A percentile compares a stretch with the other conserved stretches of the same genome.
Conservation (phyloP, 35 echinoderm and acorn worm genomes). For the Anneissia japonica region DNA sequence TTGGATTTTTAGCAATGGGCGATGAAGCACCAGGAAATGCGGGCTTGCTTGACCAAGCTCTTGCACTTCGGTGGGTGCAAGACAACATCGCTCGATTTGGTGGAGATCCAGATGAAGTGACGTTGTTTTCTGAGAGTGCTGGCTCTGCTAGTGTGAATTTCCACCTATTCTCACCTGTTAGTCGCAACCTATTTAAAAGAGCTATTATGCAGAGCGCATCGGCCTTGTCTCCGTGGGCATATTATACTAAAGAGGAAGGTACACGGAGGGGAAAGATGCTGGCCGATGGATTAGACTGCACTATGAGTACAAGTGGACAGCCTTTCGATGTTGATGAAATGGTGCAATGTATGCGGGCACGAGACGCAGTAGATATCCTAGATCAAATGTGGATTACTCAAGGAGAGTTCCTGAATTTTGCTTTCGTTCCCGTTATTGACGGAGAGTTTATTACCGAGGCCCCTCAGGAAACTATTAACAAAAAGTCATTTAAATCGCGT, state of each 20-base stretch:
- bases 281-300: neutral
- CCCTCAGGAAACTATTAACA: neutral
- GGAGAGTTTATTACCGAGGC: neutral
- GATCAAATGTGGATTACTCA: neutral
- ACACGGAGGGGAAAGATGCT: neutral
- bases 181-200: conserved; percentile 10
- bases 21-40: conserved; percentile 44
- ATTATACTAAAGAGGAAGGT: neutral
- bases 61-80: conserved; percentile 48
- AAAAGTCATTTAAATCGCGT: neutral
- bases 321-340: neutral
- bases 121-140: conserved; percentile 13
- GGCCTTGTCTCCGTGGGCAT: neutral
- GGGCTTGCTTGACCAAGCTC: conserved; percentile 54
- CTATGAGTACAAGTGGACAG: neutral
- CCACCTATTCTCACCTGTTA: conserved; percentile 19
- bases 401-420: neutral
- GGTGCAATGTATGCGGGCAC: neutral
- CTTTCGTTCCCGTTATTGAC: neutral
- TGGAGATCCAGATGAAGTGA: conserved; percentile 27
- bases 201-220: conserved; percentile 17
- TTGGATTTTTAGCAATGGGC: conserved; percentile 78
- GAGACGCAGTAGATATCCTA: neutral
- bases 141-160: conserved; percentile 1
- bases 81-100: conserved; percentile 37